phyloP scores from a whole-genome alignment of 1,140 invertebrate genomes.

The Oscheius sp. region DNA sequence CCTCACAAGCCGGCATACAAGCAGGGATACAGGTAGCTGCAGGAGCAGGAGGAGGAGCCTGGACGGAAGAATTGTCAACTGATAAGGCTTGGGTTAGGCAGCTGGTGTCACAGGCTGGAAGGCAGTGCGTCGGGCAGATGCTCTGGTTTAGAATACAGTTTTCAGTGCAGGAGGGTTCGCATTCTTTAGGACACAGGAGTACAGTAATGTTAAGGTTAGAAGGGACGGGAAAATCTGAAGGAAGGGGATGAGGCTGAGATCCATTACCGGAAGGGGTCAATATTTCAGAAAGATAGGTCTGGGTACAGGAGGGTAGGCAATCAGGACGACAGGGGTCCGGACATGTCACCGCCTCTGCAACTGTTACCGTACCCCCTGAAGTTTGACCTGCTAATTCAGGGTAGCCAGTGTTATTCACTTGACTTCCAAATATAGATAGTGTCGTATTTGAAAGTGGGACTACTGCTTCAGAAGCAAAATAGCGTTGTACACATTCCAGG shows the following conservation, averaged over 20 bases:
- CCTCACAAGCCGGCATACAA: conserved; percentile 20
- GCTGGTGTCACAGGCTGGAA: neutral
- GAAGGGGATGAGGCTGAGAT: neutral
- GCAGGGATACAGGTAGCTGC: neutral
- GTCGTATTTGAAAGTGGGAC: too few relatives aligned
- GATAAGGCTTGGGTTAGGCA: neutral
- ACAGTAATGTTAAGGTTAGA: neutral
- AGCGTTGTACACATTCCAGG: conserved; percentile 15
- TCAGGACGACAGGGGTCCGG: neutral
- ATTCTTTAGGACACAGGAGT: neutral
- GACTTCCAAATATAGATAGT: too few relatives aligned
- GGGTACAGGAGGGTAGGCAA: neutral
- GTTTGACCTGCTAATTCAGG: too few relatives aligned
- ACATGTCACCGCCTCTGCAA: too few relatives aligned
- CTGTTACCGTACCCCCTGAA: too few relatives aligned
- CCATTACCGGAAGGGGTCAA: neutral
- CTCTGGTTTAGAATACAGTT: neutral
- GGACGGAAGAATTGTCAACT: neutral
- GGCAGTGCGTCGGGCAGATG: neutral
- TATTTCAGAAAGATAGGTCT: neutral
- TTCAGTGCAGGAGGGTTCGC: neutral
- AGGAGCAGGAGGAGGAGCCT: too few relatives aligned
- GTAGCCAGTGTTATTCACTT: too few relatives aligned
- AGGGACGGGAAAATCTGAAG: neutral
- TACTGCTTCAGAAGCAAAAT: too few relatives aligned